Conservation (phyloP, 1,140 invertebrate genomes). For the Portunus trituberculatus region DNA sequence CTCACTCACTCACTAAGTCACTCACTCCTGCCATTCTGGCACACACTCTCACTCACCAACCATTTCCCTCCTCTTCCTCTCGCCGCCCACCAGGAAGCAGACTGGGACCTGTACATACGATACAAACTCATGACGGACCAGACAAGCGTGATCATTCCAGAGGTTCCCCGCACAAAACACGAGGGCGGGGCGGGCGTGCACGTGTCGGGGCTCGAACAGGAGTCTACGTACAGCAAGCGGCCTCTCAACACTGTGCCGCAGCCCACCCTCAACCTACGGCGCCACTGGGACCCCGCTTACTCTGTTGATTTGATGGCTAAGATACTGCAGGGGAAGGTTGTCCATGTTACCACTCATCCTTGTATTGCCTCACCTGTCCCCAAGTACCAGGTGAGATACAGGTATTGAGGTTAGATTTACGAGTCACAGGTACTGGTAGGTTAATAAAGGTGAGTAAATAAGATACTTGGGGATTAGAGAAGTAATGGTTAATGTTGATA, state of each 20-base stretch:
- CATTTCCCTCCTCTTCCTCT: background rate
- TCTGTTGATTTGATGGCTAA: conserved; percentile 61
- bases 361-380: conserved; percentile 58
- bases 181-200: conserved; percentile 68
- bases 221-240: conserved; percentile 68
- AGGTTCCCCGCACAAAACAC: conserved; percentile 74
- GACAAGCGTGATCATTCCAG: conserved; percentile 63
- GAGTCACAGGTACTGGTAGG: too few species aligned
- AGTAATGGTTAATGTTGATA: too few species aligned
- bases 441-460: too few species aligned
- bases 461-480: too few species aligned
- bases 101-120: conserved; percentile 69
- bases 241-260: conserved; percentile 65
- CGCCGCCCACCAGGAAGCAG: conserved; percentile 27
- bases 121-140: conserved; percentile 38
- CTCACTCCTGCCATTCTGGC: background rate
- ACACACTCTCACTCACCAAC: background rate
- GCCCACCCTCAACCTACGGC: conserved; percentile 33
- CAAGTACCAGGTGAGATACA: conserved; percentile 50
- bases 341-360: conserved; percentile 68
- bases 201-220: conserved; percentile 74
- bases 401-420: too few species aligned
- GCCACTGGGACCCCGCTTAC: conserved; percentile 73
- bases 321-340: conserved; percentile 27
- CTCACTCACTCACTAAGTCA: background rate